Evolutionary conservation across 37 sponge, comb jelly and placozoan species (phyloP).

Genomic region (Ephydatia muelleri): DNA sequence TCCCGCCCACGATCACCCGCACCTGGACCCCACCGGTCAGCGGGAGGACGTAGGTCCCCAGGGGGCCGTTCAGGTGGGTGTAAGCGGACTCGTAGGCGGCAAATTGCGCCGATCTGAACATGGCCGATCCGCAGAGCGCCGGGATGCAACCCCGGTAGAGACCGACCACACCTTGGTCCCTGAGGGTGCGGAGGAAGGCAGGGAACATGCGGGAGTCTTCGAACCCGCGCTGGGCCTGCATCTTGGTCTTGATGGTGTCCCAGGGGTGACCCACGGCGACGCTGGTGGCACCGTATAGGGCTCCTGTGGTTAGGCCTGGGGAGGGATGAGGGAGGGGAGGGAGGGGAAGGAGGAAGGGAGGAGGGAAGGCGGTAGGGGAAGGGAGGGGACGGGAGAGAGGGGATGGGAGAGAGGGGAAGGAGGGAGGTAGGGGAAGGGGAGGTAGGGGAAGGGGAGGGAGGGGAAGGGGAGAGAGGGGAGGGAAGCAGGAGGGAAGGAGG

Average conservation of each 20-base stretch:
- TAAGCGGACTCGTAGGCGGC: conserved; percentile 60
- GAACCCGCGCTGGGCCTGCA: conserved; percentile 73
- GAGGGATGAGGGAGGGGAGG: background rate
- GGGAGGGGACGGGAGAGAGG: no score
- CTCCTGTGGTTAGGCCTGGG: conserved; percentile 18
- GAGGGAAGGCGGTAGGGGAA: no score
- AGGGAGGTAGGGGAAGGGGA: no score
- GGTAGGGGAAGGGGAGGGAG: no score
- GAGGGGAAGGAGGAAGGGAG: background rate
- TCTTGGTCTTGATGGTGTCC: conserved; percentile 82
- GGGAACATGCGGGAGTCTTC: conserved; percentile 37
- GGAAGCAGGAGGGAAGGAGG: no score
- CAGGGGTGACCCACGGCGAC: conserved; percentile 76
- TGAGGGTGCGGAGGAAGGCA: conserved; percentile 34
- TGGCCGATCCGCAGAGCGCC: conserved; percentile 61
- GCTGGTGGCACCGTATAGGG: conserved; percentile 60
- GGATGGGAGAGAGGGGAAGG: no score
- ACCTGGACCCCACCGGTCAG: conserved; percentile 20
- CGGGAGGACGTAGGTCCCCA: conserved; percentile 21
- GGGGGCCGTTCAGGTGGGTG: conserved; percentile 17
- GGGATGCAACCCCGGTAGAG: conserved; percentile 65
- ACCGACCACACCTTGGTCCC: conserved; percentile 51
- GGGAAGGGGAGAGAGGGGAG: no score
- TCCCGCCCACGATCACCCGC: conserved; percentile 47
- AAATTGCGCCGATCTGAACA: conserved; percentile 72